Percentiles rank a stretch among this genome's conserved stretches.
phyloP scores from a whole-genome alignment of 2,113 vertebrate species.

The Calypte anna region DNA sequence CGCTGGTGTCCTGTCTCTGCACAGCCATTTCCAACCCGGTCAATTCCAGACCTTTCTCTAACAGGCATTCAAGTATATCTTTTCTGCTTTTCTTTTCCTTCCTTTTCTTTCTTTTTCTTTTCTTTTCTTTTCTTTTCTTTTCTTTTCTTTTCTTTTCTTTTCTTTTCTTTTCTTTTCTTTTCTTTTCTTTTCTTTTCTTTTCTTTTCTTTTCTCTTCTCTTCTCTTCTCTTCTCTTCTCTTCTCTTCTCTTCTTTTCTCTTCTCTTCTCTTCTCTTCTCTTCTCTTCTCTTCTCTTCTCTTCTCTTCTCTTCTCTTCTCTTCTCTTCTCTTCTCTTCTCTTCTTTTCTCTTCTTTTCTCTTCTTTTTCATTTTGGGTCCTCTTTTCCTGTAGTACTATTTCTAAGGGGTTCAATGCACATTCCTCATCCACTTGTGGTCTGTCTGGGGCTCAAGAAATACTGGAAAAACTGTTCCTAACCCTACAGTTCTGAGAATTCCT shows the following conservation, averaged over 20 bases:
- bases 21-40: background rate
- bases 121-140: too few species aligned
- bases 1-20: fast-evolving
- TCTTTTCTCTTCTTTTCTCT: background rate
- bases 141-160: too few species aligned
- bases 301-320: too few species aligned
- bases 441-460: background rate
- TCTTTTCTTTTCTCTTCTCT: too few species aligned
- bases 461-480: background rate
- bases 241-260: background rate
- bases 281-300: too few species aligned
- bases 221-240: too few species aligned
- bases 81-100: too few species aligned
- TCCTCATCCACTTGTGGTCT: background rate
- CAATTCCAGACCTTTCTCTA: background rate
- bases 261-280: background rate
- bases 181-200: too few species aligned
- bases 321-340: too few species aligned
- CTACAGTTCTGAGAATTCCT: background rate
- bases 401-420: background rate
- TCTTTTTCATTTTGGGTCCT: background rate
- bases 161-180: too few species aligned
- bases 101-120: too few species aligned
- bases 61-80: background rate
- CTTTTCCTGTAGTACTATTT: background rate